Conservation (phyloP, 2,888 invertebrate genomes). For the Coelogynopora nodosa region DNA sequence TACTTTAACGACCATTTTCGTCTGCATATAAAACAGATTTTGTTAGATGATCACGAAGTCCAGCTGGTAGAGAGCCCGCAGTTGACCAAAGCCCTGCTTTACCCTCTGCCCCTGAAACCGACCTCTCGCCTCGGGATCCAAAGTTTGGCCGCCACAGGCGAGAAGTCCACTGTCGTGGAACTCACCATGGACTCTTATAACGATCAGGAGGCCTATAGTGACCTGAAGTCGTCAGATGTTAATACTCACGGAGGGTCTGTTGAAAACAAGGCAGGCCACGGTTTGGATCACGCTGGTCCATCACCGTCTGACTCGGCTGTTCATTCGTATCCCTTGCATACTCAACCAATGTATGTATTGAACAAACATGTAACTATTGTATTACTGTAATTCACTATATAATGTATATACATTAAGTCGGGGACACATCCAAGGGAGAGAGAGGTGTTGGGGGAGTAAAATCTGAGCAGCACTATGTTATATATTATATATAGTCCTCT, state of each 20-base stretch:
- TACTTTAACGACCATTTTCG: background rate
- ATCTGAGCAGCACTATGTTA: no score
- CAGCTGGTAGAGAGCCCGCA: conserved; percentile 6
- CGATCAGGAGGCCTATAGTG: background rate
- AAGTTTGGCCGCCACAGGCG: background rate
- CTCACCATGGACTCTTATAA: background rate
- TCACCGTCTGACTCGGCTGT: background rate
- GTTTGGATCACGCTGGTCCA: background rate
- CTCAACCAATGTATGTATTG: background rate
- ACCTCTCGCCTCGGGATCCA: background rate
- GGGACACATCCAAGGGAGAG: no score
- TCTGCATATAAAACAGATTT: background rate
- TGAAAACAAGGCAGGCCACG: background rate
- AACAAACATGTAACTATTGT: no score
- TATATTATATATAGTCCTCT: no score
- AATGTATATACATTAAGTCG: no score
- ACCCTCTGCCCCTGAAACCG: background rate
- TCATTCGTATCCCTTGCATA: background rate
- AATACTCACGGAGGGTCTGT: background rate
- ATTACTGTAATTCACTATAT: no score
- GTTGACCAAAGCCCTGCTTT: background rate
- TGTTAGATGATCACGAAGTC: background rate
- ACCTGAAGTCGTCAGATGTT: background rate
- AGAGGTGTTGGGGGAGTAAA: no score
- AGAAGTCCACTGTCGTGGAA: background rate